A percentile compares a stretch with the other conserved stretches of the same genome.
phyloP scores from a whole-genome alignment of 2,888 invertebrate species.

The Bugulina stolonifera region DNA sequence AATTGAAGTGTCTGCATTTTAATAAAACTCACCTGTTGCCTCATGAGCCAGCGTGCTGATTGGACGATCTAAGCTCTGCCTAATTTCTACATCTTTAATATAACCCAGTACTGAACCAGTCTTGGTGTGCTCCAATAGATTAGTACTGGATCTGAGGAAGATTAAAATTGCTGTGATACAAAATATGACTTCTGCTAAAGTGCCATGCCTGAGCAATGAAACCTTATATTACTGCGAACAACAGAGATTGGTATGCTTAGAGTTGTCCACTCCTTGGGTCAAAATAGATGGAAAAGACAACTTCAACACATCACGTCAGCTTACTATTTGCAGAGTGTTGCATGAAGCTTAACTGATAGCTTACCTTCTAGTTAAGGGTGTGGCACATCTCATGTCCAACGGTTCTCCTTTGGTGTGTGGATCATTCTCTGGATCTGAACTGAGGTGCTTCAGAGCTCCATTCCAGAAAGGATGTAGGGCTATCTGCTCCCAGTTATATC shows the following conservation, averaged over 20 bases:
- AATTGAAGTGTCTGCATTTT: too few relatives aligned
- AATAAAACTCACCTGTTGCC: too few relatives aligned
- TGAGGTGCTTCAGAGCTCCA: slow-evolving; percentile 41
- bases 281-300: background rate
- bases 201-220: too few relatives aligned
- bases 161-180: too few relatives aligned
- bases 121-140: slow-evolving; percentile 29
- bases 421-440: slow-evolving; percentile 9
- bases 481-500: slow-evolving; percentile 49
- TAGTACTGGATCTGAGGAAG: background rate
- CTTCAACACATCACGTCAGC: background rate
- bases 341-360: too few relatives aligned
- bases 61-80: slow-evolving; percentile 21
- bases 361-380: slow-evolving; percentile 15
- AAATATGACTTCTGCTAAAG: too few relatives aligned
- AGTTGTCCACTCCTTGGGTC: background rate
- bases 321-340: too few relatives aligned
- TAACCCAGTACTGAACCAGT: slow-evolving; percentile 31
- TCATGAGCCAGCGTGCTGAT: slow-evolving; percentile 22
- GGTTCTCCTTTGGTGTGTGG: background rate
- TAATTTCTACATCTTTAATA: slow-evolving; percentile 27
- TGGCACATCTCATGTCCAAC: slow-evolving; percentile 14
- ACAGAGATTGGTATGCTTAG: too few relatives aligned
- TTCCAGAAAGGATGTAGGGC: slow-evolving; percentile 52
- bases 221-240: too few relatives aligned